Base-by-base conservation (phyloP, 2,113 vertebrate species). In the Lathamus discolor region DNA sequence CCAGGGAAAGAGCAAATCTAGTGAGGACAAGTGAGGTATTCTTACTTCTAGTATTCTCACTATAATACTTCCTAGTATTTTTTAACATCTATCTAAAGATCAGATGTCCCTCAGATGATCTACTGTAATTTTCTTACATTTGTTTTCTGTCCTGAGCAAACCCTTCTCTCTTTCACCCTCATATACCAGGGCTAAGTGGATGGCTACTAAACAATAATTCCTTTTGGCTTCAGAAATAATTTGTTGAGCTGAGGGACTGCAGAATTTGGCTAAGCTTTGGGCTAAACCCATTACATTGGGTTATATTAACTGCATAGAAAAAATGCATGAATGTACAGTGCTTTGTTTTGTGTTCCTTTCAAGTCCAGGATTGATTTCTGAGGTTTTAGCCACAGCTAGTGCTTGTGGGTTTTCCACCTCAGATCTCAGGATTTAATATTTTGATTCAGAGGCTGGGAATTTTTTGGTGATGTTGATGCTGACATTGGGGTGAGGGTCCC, bases 281-380 rank as follows among this genome's bases (percentile, higher is more conserved):
- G 10, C 57, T 80, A 78, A 51, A 37, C 16, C 62, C 16, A 9
- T 63, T 69, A 46, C 8, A n/a, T 10, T 29, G 31, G 5, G 22
- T 70, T 72, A 57, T 59, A 63, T 82, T 81, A 69, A 25, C 37
- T 54, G 27, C 54, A 41, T 73, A 52, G 7, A 43, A 85, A 91
- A 52, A n/a, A 18, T 17, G 5, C 10, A 20, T 79, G 23, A 85
- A 44, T 31, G 29, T 52, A 49, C 29, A 79, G 52, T 61, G 67
- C 33, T 79, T 92, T 86, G 15, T 22, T 91, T 69, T 64, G 35
- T 20, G 11, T n/a, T 89, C 37, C 43, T 68, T 92, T 84, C 48
- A 91, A 41, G 84, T 66, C 16, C 78, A 94, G 85, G 55, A 79
- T 68, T 97, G 88, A 82, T 95, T 97, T 88, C 72, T 90, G 94